Conservation (phyloP, 2,888 invertebrate species). For the Neria commutata region DNA sequence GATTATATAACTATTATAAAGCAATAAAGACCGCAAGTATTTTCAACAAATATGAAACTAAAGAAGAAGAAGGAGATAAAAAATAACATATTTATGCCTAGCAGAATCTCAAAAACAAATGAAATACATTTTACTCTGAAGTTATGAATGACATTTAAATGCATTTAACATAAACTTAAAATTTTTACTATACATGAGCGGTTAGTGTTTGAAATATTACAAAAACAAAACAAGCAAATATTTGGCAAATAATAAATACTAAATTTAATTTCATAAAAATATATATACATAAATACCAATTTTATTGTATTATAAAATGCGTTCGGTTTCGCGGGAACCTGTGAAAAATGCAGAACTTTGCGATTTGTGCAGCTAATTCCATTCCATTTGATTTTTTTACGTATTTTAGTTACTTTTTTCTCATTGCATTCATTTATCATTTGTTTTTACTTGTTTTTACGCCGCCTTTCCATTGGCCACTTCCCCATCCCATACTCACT, state of each 20-base stretch:
- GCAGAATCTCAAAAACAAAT: no score
- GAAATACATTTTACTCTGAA: not conserved
- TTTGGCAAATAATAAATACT: not conserved
- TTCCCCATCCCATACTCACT: slow-evolving; percentile 19
- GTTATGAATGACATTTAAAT: slow-evolving; percentile 3
- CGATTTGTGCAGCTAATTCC: no score
- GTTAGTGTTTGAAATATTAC: not conserved
- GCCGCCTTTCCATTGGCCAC: slow-evolving; percentile 33
- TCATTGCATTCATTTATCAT: slow-evolving; percentile 32
- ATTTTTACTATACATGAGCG: not conserved
- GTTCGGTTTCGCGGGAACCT: not conserved
- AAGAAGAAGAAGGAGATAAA: no score
- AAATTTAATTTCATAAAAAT: not conserved
- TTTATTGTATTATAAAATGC: no score
- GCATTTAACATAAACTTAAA: slow-evolving; percentile 12
- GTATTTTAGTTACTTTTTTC: slow-evolving; percentile 39
- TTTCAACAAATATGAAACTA: no score
- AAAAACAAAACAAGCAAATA: not conserved
- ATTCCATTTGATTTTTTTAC: slow-evolving; percentile 19
- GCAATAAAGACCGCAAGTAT: no score
- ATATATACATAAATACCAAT: not conserved
- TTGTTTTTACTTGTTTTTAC: slow-evolving; percentile 18
- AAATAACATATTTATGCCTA: no score
- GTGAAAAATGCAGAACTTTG: no score
- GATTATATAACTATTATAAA: no score